phyloP scores from a whole-genome alignment of 2,113 vertebrate species.

The Amazona vittata region DNA sequence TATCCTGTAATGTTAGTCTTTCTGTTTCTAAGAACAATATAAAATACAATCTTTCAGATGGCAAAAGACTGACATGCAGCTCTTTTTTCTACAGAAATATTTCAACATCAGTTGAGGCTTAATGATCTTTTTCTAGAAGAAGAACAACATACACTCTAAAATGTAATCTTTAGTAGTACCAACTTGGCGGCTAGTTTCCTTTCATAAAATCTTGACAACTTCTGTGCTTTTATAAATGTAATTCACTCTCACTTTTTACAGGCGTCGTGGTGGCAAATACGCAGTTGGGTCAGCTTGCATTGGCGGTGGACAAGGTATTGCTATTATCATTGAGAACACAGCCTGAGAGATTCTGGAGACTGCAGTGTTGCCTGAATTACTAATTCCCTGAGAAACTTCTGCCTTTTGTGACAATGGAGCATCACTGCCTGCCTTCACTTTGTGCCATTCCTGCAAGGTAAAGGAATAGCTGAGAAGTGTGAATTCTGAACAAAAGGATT shows the following conservation, averaged over 20 bases:
- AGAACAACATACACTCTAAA: accelerated
- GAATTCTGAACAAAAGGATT: neutral
- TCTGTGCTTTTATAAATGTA: neutral
- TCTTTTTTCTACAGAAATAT: neutral
- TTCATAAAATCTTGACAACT: neutral
- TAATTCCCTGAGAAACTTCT: neutral
- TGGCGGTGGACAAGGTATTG: conserved; percentile 95
- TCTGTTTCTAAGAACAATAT: neutral
- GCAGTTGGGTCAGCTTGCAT: conserved; percentile 94
- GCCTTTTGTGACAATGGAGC: neutral
- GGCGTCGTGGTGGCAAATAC: conserved; percentile 89
- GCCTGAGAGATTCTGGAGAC: conserved; percentile 53
- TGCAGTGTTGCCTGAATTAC: neutral
- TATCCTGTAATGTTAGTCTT: neutral
- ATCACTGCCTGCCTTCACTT: neutral
- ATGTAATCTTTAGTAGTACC: accelerated
- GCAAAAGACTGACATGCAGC: neutral
- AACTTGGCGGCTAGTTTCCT: neutral
- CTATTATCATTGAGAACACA: conserved; percentile 85
- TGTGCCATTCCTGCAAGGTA: neutral
- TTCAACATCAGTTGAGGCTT: neutral
- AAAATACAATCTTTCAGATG: accelerated
- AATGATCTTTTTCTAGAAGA: neutral
- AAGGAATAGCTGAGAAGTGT: neutral
- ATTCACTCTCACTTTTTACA: conserved; percentile 30